These are phyloP conservation scores for Stomatorhinus ivindoensis DNA, from an alignment of 2,113 vertebrate species.

Conservation along the genomic window DNA sequence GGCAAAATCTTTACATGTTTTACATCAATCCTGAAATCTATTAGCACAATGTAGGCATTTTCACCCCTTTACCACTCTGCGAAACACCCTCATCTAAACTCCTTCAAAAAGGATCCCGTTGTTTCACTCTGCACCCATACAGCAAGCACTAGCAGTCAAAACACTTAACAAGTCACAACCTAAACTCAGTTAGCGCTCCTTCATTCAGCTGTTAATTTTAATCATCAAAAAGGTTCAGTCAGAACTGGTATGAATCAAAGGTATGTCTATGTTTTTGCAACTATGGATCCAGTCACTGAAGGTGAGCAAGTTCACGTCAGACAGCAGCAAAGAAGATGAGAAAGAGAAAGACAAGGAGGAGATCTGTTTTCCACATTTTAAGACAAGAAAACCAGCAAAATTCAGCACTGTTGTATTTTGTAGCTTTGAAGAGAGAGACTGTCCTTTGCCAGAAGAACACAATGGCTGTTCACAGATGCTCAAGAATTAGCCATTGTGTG, in stretches of 20 bases:
- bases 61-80: background rate
- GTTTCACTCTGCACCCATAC: background rate
- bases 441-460: background rate
- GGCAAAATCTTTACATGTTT: background rate
- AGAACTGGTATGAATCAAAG: background rate
- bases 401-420: background rate
- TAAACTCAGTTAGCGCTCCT: background rate
- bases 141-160: background rate
- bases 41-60: background rate
- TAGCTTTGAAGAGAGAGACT: background rate
- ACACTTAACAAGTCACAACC: background rate
- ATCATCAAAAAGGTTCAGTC: background rate
- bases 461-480: background rate
- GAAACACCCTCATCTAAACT: background rate
- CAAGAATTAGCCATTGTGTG: background rate
- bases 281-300: background rate
- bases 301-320: background rate
- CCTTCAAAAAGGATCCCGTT: background rate
- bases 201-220: background rate
- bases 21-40: background rate
- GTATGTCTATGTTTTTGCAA: background rate
- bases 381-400: background rate
- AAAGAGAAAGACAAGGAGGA: background rate
- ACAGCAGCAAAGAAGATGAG: background rate
- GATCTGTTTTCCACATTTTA: background rate